Conservation (phyloP, 2,113 vertebrate genomes). For the Podiceps cristatus region DNA sequence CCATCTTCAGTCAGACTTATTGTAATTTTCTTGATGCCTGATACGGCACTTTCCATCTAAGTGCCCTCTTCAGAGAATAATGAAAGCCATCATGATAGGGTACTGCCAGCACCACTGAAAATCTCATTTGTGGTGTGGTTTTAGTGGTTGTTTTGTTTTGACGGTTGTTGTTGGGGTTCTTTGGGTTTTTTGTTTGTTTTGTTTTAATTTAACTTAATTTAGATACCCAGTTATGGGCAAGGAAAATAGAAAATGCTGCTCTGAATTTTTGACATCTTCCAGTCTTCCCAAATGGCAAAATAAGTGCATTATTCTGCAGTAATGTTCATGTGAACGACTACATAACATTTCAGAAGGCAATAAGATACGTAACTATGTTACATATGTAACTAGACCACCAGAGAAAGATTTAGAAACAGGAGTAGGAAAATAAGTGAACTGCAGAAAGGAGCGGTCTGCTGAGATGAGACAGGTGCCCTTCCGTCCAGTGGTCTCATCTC, state of each 20-base stretch:
- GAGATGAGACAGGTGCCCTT: background rate
- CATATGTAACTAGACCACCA: background rate
- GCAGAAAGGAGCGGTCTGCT: background rate
- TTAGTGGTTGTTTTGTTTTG: background rate
- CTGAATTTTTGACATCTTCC: background rate
- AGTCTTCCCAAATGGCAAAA: background rate
- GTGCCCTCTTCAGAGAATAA: background rate
- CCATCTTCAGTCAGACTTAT: background rate
- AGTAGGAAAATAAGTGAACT: background rate
- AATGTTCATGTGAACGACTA: background rate
- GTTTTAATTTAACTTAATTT: background rate
- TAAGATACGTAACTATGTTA: too few relatives aligned
- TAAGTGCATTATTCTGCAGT: background rate
- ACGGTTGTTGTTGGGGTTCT: too few relatives aligned
- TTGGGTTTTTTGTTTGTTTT: too few relatives aligned
- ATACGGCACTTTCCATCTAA: background rate
- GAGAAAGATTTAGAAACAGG: background rate
- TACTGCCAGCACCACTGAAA: background rate
- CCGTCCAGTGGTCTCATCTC: background rate
- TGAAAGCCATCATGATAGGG: fast-evolving
- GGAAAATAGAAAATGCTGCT: background rate
- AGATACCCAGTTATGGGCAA: background rate
- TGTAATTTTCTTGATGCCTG: background rate
- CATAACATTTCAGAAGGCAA: background rate
- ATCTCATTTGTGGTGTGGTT: background rate